A percentile compares a stretch with the other conserved stretches of the same genome.
Conservation (phyloP, 2,797 vertebrate species). For the Halcyon badia region DNA sequence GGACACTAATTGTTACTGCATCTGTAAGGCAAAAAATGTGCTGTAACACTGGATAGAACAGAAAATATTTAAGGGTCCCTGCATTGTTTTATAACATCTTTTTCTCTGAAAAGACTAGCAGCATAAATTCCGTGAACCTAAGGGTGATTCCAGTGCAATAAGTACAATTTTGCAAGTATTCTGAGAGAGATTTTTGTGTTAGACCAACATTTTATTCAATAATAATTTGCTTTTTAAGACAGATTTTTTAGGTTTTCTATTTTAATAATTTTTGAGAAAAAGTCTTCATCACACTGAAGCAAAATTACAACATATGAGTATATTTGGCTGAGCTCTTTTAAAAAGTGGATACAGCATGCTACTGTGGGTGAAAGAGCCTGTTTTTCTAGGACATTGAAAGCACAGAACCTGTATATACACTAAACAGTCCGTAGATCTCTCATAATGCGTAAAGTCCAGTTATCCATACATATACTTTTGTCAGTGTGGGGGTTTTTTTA, state of each 20-base stretch:
- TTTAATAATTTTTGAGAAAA: background rate
- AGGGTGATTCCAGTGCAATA: background rate
- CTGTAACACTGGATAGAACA: background rate
- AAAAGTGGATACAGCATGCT: background rate
- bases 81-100: background rate
- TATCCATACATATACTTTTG: background rate
- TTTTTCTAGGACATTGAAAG: background rate
- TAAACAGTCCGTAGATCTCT: background rate
- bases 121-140: background rate
- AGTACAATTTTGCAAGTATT: background rate
- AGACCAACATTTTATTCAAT: background rate
- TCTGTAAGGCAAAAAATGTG: background rate
- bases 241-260: background rate
- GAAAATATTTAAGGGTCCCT: background rate
- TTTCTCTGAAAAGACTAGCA: background rate
- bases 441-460: no score
- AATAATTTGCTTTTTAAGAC: background rate
- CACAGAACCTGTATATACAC: accelerated
- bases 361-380: background rate
- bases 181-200: background rate
- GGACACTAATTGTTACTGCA: background rate
- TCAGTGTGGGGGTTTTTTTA: background rate
- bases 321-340: background rate
- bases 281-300: background rate
- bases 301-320: background rate